Percentiles rank a stretch among this genome's conserved stretches.
Conservation (phyloP, 2,113 vertebrate species). For the Platichthys flesus region DNA sequence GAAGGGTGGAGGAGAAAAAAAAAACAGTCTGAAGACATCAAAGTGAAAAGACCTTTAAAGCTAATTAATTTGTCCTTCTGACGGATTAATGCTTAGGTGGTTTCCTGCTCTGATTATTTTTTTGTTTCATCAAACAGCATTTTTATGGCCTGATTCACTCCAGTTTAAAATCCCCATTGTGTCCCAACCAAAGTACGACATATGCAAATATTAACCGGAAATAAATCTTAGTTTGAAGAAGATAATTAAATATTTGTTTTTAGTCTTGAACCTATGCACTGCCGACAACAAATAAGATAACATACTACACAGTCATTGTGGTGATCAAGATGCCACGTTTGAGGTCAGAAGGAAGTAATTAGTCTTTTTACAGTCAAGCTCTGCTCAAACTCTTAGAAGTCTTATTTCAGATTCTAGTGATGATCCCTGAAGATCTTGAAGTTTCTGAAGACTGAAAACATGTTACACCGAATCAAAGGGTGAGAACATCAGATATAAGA, state of each 20-base stretch:
- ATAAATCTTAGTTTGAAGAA: neutral
- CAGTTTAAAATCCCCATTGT: slow-evolving; percentile 4
- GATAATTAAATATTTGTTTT: too few species aligned
- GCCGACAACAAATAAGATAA: neutral
- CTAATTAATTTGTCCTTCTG: slow-evolving; percentile 80
- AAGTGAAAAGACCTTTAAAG: slow-evolving; percentile 77
- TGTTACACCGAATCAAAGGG: slow-evolving; percentile 13
- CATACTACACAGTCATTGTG: neutral
- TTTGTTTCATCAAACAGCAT: slow-evolving; percentile 36
- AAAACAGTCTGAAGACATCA: slow-evolving; percentile 67
- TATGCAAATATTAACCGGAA: neutral
- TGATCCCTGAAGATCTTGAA: neutral
- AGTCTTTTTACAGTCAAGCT: slow-evolving; percentile 4
- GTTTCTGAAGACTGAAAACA: slow-evolving; percentile 22
- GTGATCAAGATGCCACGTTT: neutral
- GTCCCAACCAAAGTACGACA: neutral
- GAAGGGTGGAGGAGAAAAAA: slow-evolving; percentile 34
- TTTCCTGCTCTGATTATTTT: slow-evolving; percentile 54
- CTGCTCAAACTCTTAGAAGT: neutral
- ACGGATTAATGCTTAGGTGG: slow-evolving; percentile 69
- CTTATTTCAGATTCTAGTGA: slow-evolving; percentile 19
- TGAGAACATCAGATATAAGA: neutral
- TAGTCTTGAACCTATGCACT: too few species aligned
- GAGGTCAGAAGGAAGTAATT: slow-evolving; percentile 7
- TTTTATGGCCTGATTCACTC: neutral